Percentiles rank a stretch among this genome's conserved stretches.
These are phyloP conservation scores for Cherax quadricarinatus DNA, from an alignment of 1,140 invertebrate species.

Conservation along the genomic window DNA sequence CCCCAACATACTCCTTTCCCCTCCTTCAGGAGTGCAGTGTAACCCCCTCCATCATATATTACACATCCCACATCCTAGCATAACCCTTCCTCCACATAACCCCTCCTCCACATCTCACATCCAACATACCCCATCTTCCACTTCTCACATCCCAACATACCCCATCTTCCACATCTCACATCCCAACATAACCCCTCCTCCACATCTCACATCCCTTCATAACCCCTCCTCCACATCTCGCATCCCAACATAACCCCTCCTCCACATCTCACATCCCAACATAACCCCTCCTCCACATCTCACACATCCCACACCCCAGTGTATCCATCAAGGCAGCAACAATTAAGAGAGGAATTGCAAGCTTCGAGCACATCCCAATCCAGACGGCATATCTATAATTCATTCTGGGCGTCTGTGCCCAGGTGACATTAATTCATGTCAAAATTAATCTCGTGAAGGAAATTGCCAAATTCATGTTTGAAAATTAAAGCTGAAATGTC, in stretches of 20 bases:
- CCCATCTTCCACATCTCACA: not conserved
- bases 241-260: not conserved
- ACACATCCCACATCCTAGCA: not conserved
- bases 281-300: not conserved
- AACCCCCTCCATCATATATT: not conserved
- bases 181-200: not conserved
- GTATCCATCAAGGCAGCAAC: not conserved
- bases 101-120: not conserved
- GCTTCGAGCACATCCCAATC: not conserved
- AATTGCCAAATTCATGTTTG: conserved; percentile 31
- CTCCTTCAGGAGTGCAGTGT: not conserved
- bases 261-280: not conserved
- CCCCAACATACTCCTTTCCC: not conserved
- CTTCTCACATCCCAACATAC: not conserved
- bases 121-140: not conserved
- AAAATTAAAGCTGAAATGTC: conserved; percentile 17
- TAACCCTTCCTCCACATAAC: not conserved
- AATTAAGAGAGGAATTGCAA: conserved; percentile 25
- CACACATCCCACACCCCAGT: not conserved
- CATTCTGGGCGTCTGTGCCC: conserved; percentile 1
- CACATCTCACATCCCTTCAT: not conserved
- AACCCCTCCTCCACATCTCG: not conserved
- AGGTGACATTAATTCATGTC: conserved; percentile 34
- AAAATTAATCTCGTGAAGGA: conserved; percentile 36
- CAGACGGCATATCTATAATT: conserved; percentile 14